Percentiles rank a stretch among this genome's conserved stretches.
These are phyloP conservation scores for Menura novaehollandiae DNA, from an alignment of 2,113 vertebrate species.

Conservation along the genomic window DNA sequence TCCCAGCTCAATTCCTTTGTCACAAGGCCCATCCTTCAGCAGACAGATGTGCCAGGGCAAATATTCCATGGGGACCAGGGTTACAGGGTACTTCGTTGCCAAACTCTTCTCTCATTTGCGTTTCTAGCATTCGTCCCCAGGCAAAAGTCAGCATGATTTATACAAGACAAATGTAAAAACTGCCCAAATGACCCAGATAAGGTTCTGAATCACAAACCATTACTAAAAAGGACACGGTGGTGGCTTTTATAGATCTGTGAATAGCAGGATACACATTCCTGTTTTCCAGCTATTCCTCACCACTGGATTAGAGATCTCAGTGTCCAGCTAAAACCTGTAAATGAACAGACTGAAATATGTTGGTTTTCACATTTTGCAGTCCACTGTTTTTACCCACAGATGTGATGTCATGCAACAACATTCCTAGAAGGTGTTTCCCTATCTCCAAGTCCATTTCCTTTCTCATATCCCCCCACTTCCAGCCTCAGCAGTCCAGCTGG, in stretches of 20 bases:
- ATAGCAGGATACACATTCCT: neutral
- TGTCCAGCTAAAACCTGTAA: neutral
- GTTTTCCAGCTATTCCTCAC: neutral
- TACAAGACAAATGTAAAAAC: neutral
- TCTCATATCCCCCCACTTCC: neutral
- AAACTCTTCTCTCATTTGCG: neutral
- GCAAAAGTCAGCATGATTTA: neutral
- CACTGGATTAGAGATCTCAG: neutral
- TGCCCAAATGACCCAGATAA: neutral
- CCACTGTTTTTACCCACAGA: neutral
- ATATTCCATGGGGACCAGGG: rapidly evolving
- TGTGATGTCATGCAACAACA: rapidly evolving
- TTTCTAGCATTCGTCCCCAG: neutral
- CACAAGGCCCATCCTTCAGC: neutral
- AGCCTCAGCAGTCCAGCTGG: neutral
- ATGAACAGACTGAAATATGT: rapidly evolving
- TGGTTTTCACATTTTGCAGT: neutral
- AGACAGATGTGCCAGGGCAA: neutral
- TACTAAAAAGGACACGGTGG: neutral
- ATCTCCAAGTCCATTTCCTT: neutral
- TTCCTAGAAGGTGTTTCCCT: neutral
- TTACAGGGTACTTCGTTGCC: neutral
- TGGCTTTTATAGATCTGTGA: neutral
- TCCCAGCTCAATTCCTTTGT: neutral
- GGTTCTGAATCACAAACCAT: neutral